A percentile compares a stretch with the other conserved stretches of the same genome.
Evolutionary conservation across 2,797 vertebrate genomes (phyloP).

Genomic region (Cynodonichthys magdalenae): DNA sequence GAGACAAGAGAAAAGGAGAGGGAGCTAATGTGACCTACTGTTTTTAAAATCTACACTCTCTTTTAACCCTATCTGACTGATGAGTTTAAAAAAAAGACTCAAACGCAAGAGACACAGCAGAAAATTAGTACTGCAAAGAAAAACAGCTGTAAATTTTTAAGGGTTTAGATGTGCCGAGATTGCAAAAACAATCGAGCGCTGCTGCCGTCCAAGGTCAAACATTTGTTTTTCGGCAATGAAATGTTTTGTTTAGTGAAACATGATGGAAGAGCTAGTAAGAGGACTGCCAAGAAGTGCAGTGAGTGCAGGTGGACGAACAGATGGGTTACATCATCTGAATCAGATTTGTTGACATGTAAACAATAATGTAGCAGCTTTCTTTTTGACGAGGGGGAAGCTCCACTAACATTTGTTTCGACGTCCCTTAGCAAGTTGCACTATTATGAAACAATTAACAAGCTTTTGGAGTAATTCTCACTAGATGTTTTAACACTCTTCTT

Average conservation of each 20-base stretch:
- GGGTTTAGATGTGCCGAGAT: neutral
- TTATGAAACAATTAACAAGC: no score
- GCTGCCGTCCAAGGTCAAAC: neutral
- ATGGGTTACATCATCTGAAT: neutral
- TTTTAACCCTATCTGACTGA: slow-evolving; percentile 26
- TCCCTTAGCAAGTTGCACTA: no score
- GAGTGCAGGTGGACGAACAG: neutral
- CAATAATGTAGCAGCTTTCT: no score
- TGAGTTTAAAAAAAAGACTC: slow-evolving; percentile 5
- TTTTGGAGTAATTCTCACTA: no score
- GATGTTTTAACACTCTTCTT: no score
- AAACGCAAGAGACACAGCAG: slow-evolving; percentile 5
- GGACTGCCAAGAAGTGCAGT: neutral
- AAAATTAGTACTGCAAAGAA: neutral
- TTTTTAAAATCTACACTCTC: slow-evolving; percentile 21
- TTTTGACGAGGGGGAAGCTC: no score
- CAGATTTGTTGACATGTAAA: neutral
- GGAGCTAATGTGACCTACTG: slow-evolving; percentile 19
- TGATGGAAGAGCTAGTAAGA: neutral
- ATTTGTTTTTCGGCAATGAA: neutral
- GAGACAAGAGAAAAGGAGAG: slow-evolving; percentile 25
- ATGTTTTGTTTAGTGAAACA: neutral
- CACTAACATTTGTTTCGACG: no score
- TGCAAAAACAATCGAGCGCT: neutral
- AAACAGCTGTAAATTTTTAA: neutral